These are phyloP conservation scores for Ferrisia virgata DNA, from an alignment of 2,888 invertebrate genomes.

Conservation along the genomic window DNA sequence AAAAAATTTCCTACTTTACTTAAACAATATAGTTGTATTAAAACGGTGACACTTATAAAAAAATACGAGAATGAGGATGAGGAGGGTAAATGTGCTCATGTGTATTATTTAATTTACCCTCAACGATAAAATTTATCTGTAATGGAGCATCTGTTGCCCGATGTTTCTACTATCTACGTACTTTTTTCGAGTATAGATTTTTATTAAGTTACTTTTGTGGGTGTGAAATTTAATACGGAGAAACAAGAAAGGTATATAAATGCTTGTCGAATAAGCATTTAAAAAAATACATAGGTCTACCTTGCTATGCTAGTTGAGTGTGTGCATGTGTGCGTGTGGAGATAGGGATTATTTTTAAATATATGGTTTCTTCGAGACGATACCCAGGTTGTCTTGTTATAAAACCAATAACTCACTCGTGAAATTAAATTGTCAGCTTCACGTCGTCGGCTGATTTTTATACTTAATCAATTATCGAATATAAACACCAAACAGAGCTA, in stretches of 20 bases:
- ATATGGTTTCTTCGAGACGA: neutral
- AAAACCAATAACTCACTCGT: neutral
- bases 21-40: too few species aligned
- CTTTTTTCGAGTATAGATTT: neutral
- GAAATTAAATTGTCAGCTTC: slow-evolving; percentile 13
- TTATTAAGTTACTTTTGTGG: neutral
- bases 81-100: too few species aligned
- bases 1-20: too few species aligned
- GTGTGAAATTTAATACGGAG: neutral
- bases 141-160: neutral
- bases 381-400: neutral
- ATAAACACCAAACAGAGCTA: neutral
- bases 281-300: neutral
- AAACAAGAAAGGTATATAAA: neutral
- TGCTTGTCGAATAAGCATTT: neutral
- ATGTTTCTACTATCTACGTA: neutral
- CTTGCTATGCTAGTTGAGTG: too few species aligned
- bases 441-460: neutral
- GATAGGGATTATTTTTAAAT: neutral
- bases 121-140: neutral
- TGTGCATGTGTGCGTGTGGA: too few species aligned
- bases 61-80: too few species aligned
- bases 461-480: slow-evolving; percentile 8
- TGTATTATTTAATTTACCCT: neutral
- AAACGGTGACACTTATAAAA: too few species aligned